phyloP scores from a whole-genome alignment of 2,888 invertebrate genomes.

The Penaeus monodon region DNA sequence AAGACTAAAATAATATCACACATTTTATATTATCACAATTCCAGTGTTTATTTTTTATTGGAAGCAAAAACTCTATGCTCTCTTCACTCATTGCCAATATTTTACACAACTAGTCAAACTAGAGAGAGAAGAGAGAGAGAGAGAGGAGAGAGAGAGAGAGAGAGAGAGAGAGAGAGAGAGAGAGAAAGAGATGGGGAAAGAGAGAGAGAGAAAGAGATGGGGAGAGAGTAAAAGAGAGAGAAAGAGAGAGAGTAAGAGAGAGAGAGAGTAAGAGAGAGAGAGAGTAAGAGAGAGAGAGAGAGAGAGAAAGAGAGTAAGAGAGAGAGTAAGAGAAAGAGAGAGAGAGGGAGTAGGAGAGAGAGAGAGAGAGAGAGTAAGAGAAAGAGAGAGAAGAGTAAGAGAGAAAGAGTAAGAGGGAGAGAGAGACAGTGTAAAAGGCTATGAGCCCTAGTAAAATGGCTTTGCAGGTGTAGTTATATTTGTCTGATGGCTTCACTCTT shows the following conservation, averaged over 20 bases:
- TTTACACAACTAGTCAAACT: not conserved
- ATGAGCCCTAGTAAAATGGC: too few species aligned
- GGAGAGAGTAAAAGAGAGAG: constrained; percentile 5
- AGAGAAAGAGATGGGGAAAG: not conserved
- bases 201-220: constrained; percentile 3
- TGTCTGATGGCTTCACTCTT: too few species aligned
- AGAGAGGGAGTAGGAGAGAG: constrained; percentile 10
- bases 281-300: not conserved
- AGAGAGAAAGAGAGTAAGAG: constrained; percentile 17
- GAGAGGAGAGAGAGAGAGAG: too few species aligned
- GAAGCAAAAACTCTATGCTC: too few species aligned
- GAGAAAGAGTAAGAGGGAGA: not conserved
- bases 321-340: constrained; percentile 21
- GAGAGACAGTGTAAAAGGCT: not conserved
- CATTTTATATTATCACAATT: too few species aligned
- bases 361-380: constrained; percentile 15
- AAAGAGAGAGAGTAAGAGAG: not conserved
- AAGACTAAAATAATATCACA: too few species aligned
- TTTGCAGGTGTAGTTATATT: too few species aligned
- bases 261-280: not conserved
- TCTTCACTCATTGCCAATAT: too few species aligned
- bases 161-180: constrained; percentile 14
- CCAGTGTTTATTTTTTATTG: too few species aligned
- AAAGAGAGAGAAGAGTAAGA: constrained; percentile 1
- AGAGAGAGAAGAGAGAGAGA: not conserved